Percentiles rank a stretch among this genome's conserved stretches.
Conservation (phyloP, 2,888 invertebrate species). For the Luperina nickerlii region DNA sequence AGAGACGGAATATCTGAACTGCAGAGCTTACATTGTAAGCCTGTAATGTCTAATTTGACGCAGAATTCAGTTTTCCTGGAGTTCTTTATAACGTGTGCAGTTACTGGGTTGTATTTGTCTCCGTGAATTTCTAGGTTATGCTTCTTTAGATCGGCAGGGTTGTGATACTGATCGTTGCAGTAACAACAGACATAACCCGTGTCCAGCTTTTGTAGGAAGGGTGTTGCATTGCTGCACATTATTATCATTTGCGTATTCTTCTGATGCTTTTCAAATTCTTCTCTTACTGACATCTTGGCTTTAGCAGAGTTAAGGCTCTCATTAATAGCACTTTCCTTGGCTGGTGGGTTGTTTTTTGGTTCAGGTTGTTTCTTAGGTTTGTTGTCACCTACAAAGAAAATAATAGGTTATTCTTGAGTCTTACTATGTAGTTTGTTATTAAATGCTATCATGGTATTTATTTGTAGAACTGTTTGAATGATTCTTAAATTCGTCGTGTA, state of each 20-base stretch:
- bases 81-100: conserved; percentile 73
- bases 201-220: conserved; percentile 75
- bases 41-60: conserved; percentile 75
- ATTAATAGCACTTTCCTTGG: neutral
- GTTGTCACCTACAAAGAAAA: conserved; percentile 47
- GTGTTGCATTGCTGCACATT: conserved; percentile 79
- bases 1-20: conserved; percentile 60
- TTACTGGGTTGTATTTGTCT: conserved; percentile 69
- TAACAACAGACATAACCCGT: conserved; percentile 79
- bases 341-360: conserved; percentile 13
- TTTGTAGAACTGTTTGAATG: neutral
- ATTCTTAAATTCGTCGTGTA: neutral
- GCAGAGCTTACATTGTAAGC: conserved; percentile 65
- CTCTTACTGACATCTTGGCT: conserved; percentile 17
- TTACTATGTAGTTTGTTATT: neutral
- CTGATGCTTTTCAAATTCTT: conserved; percentile 71
- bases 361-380: conserved; percentile 14
- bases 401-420: conserved; percentile 24
- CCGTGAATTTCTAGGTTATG: conserved; percentile 32
- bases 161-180: conserved; percentile 72
- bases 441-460: neutral
- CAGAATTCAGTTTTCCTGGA: conserved; percentile 64
- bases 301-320: conserved; percentile 8
- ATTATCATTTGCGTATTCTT: conserved; percentile 76
- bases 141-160: conserved; percentile 75